Base-by-base conservation (phyloP, 30 jellyfish, hydroid and myxozoan species). In the Cassiopea andromeda region DNA sequence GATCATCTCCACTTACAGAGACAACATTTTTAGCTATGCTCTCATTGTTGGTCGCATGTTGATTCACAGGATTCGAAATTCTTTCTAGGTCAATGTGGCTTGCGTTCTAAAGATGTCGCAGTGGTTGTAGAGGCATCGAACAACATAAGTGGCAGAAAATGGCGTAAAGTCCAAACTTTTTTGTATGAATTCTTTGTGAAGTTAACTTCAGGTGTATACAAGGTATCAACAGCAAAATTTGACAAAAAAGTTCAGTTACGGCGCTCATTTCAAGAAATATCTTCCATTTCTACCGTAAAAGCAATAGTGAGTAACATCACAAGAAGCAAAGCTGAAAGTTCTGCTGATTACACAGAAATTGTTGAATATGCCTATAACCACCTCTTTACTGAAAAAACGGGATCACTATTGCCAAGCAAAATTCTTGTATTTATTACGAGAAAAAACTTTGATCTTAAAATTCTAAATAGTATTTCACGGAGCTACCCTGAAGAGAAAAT, bases 341-440 rank as follows among this genome's bases (percentile, higher is more conserved):
- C 87, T 7, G 64, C 74, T 58, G 87, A 58, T 54, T 60, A 72
- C 48, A 7, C 44, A 46, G 48, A 12, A 8, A 44, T 78, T 13
- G 80, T 48, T 9, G 77, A 27, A 38, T 17, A 78, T 2, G 49
- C 68, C 15, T 77, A 38, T 83, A 77, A 87, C 69, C 60, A 87
- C 12, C 46, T 47, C 14, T 48, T 87, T 72, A 64, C 81, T 43
- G 94, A 87, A 58, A 61, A 44, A 66, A n/a, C 5, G 12, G 83
- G 71, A 6, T 82, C 97, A 1, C 17, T 82, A 38, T 90, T 92
- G 3, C 89, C 92, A 5, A 73, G 75, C 47, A 90, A 90, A 59
- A 82, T 82, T 17, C 78, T 73, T 57, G 84, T 90, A 17, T 45
- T 90, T 14, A 16, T 90, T 0, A 81, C 97, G 16, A 71, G 49